Evolutionary conservation across 2,888 invertebrate genomes (phyloP), one percentile per base, ranked within the genome.

Genomic region (Thalpophila matura): DNA sequence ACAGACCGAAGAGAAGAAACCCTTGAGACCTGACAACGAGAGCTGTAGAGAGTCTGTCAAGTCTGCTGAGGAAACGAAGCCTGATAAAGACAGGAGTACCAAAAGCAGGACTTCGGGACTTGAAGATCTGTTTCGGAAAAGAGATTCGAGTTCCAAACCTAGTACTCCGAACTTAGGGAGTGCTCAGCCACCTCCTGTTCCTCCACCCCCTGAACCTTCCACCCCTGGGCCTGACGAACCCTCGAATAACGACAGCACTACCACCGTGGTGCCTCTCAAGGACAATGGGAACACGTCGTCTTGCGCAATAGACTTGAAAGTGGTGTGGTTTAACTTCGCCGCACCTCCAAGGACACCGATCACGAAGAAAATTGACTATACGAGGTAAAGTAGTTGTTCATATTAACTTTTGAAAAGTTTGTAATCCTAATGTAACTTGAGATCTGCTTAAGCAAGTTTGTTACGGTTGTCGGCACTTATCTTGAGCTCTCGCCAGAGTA

Each of bases 321-420:
- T 98, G 0, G 97, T 99, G 42, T 99, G 99, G 99, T 98, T 99
- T 83, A 99, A 99, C 89, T 99, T 99, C 92, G 99, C 99, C 4
- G 99, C 99, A 0, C 99, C 99, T 0, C 99, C 99, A 0, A 96
- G 98, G 68, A 98, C 98, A 1, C 98, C 99, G 0, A 99, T 99
- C 46, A 99, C 99, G 0, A 96, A 98, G 76, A 99, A 99, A 93
- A 98, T 99, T 79, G 99, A 99, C 89, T 98, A 98, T 83, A 99
- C 99, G 0, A 97, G 98, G 97, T 97, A 88, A 79, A 59, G 38
- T 26, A 24, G 26, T 4, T 18, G 9, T 20, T 9, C 18, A 38
- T 29, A 0, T 26, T 1, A n/a, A 18, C n/a, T n/a, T n/a, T n/a
- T n/a, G n/a, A n/a, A n/a, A n/a, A n/a, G n/a, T n/a, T n/a, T n/a